Conservation (phyloP, 2,888 invertebrate genomes). For the Eretmocerus hayati region DNA sequence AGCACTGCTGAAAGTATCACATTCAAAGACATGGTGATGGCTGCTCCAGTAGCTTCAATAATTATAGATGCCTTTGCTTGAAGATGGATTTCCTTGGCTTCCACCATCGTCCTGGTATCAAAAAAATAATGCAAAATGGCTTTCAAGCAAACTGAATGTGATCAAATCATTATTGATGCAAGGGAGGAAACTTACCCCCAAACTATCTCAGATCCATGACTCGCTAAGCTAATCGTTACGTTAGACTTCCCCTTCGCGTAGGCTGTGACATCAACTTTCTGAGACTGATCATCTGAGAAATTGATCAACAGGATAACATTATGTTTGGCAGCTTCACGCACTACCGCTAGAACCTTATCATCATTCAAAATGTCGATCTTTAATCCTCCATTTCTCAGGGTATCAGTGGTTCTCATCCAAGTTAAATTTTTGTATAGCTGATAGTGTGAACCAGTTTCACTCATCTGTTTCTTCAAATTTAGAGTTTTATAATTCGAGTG, state of each 20-base stretch:
- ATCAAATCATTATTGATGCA: too few relatives aligned
- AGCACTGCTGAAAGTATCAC: too few relatives aligned
- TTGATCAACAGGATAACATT: conserved; percentile 32
- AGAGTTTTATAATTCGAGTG: conserved; percentile 53
- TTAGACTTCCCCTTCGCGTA: conserved; percentile 40
- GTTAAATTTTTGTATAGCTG: conserved; percentile 57
- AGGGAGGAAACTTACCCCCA: conserved; percentile 53
- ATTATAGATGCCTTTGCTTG: too few relatives aligned
- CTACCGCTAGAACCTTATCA: conserved; percentile 31
- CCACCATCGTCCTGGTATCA: too few relatives aligned
- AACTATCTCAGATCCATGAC: conserved; percentile 49
- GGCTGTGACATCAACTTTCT: conserved; percentile 51
- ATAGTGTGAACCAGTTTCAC: conserved; percentile 50
- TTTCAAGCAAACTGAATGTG: too few relatives aligned
- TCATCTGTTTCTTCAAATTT: conserved; percentile 55
- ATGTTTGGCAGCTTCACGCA: conserved; percentile 18
- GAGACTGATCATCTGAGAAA: conserved; percentile 48
- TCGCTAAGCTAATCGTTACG: conserved; percentile 47
- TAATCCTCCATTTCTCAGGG: conserved; percentile 51
- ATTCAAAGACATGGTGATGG: too few relatives aligned
- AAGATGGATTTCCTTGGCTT: too few relatives aligned
- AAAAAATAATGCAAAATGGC: too few relatives aligned
- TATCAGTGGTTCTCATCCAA: conserved; percentile 48
- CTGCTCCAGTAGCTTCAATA: too few relatives aligned
- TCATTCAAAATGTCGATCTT: conserved; percentile 51